A percentile compares a stretch with the other conserved stretches of the same genome.
Evolutionary conservation across 2,888 invertebrate genomes (phyloP).

Genomic region (Drosophila demipolita): DNA sequence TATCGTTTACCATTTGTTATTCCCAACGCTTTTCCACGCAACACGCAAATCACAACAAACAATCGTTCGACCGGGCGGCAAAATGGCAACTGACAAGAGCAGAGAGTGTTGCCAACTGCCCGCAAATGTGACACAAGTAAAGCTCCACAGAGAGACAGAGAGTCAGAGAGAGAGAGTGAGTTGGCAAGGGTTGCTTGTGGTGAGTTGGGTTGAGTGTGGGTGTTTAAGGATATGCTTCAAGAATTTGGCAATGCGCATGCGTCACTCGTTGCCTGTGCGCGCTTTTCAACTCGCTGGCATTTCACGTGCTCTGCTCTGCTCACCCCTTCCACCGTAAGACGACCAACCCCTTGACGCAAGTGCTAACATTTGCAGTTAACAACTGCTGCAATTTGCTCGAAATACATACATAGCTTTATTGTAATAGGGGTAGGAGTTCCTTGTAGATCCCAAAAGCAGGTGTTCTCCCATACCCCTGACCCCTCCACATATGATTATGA

Average conservation of each 20-base stretch:
- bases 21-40: constrained; percentile 30
- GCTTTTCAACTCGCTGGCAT: constrained; percentile 70
- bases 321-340: background rate
- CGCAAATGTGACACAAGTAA: constrained; percentile 21
- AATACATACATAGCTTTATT: constrained; percentile 31
- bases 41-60: constrained; percentile 72
- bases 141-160: constrained; percentile 9
- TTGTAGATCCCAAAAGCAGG: constrained; percentile 25
- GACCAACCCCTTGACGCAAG: constrained; percentile 47
- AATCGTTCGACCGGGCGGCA: constrained; percentile 78
- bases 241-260: constrained; percentile 60
- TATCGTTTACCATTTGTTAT: constrained; percentile 24
- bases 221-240: background rate
- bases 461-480: background rate
- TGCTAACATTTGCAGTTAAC: constrained; percentile 16
- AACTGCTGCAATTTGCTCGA: constrained; percentile 44
- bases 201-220: background rate
- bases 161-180: constrained; percentile 26
- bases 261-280: constrained; percentile 34
- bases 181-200: constrained; percentile 41
- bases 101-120: constrained; percentile 29
- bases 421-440: constrained; percentile 7
- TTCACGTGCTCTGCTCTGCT: constrained; percentile 22
- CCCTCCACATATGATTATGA: background rate
- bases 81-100: constrained; percentile 78